Evolutionary conservation across 64 coral and sea anemone genomes (phyloP).

Genomic region (Actinia tenebrosa): DNA sequence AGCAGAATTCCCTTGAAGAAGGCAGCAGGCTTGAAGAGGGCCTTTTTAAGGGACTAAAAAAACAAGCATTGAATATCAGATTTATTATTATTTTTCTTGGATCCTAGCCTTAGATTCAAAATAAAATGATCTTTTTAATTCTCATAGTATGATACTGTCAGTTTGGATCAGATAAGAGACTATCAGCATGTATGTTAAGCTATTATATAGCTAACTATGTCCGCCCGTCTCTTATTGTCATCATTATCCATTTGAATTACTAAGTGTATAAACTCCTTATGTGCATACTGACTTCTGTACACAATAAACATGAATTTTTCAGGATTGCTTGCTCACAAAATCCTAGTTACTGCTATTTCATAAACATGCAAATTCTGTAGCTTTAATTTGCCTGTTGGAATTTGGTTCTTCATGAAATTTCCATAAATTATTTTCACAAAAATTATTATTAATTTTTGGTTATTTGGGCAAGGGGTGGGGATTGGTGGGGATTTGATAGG

Average conservation of each 20-base stretch:
- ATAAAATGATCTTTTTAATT: neutral
- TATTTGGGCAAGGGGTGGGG: too few relatives aligned
- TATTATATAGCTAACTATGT: neutral
- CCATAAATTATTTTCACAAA: too few relatives aligned
- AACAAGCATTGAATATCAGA: neutral
- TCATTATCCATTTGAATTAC: neutral
- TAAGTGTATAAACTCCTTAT: neutral
- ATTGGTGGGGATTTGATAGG: too few relatives aligned
- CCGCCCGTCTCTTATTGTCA: neutral
- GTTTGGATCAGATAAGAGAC: neutral
- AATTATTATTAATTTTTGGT: too few relatives aligned
- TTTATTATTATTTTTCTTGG: too few relatives aligned
- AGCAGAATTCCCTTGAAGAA: conserved; percentile 95
- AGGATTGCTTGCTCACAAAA: too few relatives aligned
- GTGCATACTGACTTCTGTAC: too few relatives aligned
- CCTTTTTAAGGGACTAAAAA: conserved; percentile 87
- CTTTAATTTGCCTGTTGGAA: too few relatives aligned
- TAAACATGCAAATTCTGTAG: too few relatives aligned
- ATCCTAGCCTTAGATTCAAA: neutral
- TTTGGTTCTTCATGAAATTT: too few relatives aligned
- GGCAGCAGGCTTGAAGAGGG: conserved; percentile 93
- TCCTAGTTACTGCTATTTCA: too few relatives aligned
- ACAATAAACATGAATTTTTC: too few relatives aligned
- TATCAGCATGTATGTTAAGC: neutral
- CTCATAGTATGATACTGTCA: neutral